Evolutionary conservation across 2,113 vertebrate species (phyloP), one percentile per base, ranked within the genome.

Genomic region (Trogon surrucura): DNA sequence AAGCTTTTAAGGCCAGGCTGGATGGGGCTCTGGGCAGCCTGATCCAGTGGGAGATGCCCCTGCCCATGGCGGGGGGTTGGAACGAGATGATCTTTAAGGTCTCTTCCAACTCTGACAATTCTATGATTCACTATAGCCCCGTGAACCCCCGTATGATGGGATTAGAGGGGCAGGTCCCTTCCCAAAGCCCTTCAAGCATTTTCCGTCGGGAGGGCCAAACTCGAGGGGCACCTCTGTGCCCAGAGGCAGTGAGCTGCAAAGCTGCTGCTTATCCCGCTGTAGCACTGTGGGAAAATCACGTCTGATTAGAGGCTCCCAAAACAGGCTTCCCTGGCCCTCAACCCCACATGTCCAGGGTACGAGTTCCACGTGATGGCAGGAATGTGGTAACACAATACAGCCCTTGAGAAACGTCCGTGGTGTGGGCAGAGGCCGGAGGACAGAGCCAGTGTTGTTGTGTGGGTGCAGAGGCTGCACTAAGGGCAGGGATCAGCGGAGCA

Each of bases 141-240:
- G 0, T 64, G 50, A 34, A n/a, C 21, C 9, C 36, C 41, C 3
- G 1, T 6, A 3, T 0, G 0, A 29, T 19, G 44, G 22, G 5
- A 20, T 73, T 1, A n/a, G 22, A 48, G 26, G 17, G 16, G 10
- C 16, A 20, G 18, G 26, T 56, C 34, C 50, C 21, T 69, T 36
- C 64, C 72, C 66, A 15, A 92, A 66, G 17, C 22, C 47, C 44
- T 70, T 29, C 36, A 8, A 80, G 45, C 18, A 1, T 41, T 73
- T 87, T 34, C 13, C 69, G 6, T 29, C 1, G 5, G n/a, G n/a
- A 27, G 4, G 34, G 69, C 30, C 27, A 10, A 30, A 30, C 73
- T 14, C 32, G 41, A 36, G 29, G 41, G 54, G 32, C 61, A 51
- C n/a, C 65, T 25, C 19, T 8, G 3, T 0, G 0, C 8, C 54